phyloP scores from a whole-genome alignment of 2,113 vertebrate species.

The Corythaeola cristata region DNA sequence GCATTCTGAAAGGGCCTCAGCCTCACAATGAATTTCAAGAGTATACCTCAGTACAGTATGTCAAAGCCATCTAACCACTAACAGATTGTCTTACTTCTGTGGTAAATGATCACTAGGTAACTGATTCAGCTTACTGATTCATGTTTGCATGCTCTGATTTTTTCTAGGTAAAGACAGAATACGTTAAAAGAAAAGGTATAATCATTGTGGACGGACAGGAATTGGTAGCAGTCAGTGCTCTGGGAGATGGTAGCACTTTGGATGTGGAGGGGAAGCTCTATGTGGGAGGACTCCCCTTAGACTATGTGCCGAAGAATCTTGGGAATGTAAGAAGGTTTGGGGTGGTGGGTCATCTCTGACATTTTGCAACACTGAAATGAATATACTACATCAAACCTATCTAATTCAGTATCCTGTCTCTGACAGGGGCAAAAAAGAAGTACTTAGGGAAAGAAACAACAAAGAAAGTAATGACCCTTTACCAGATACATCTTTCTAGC shows the following conservation, averaged over 20 bases:
- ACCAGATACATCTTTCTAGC: neutral
- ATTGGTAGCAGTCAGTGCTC: constrained; percentile 46
- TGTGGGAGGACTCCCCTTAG: constrained; percentile 84
- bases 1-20: neutral
- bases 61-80: neutral
- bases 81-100: neutral
- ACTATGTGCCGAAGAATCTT: constrained; percentile 77
- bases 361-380: neutral
- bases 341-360: fast-evolving
- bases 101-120: neutral
- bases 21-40: neutral
- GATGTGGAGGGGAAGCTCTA: constrained; percentile 88
- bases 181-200: constrained; percentile 78
- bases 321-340: constrained; percentile 79
- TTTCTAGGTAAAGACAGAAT: constrained; percentile 80
- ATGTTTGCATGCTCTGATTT: neutral
- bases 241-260: constrained; percentile 83
- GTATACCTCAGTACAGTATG: neutral
- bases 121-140: neutral
- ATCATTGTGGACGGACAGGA: constrained; percentile 77
- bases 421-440: neutral
- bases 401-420: neutral
- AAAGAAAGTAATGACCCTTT: neutral
- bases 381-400: neutral
- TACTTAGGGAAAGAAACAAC: neutral